Evolutionary conservation across 2,888 invertebrate genomes (phyloP).

Genomic region (Agriotes lineatus): DNA sequence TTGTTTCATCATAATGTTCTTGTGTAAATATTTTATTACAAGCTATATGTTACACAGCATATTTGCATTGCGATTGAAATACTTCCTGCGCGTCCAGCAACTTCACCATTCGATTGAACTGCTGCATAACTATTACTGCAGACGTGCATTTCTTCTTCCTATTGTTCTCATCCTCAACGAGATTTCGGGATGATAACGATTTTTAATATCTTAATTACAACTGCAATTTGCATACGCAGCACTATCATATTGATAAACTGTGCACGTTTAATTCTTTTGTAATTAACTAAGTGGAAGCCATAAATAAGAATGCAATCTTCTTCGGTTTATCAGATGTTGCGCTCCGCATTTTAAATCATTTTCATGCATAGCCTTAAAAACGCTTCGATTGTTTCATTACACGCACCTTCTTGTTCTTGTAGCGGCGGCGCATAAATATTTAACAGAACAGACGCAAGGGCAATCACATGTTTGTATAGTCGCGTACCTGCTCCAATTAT

Average conservation of each 20-base stretch:
- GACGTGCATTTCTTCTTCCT: conserved; percentile 1
- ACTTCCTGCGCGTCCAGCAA: too few species aligned
- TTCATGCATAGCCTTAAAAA: conserved; percentile 43
- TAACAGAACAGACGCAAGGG: conserved; percentile 19
- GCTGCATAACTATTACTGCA: too few species aligned
- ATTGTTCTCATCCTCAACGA: neutral
- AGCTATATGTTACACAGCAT: too few species aligned
- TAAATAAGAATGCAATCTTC: conserved; percentile 51
- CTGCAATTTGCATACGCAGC: conserved; percentile 47
- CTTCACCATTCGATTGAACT: too few species aligned
- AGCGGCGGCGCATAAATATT: conserved; percentile 18
- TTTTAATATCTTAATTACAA: conserved; percentile 51
- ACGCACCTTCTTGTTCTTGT: conserved; percentile 31
- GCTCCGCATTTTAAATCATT: conserved; percentile 43
- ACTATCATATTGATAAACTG: conserved; percentile 51
- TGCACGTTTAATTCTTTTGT: conserved; percentile 51
- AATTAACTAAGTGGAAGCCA: conserved; percentile 53
- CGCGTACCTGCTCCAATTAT: conserved; percentile 6
- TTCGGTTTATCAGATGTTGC: conserved; percentile 49
- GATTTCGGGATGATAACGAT: conserved; percentile 10
- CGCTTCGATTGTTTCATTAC: conserved; percentile 39
- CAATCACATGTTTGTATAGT: conserved; percentile 17
- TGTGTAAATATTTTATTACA: too few species aligned
- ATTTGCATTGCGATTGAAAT: too few species aligned
- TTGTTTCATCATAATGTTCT: too few species aligned